These are phyloP conservation scores for Bucco capensis DNA, from an alignment of 2,113 vertebrate species.

Conservation along the genomic window DNA sequence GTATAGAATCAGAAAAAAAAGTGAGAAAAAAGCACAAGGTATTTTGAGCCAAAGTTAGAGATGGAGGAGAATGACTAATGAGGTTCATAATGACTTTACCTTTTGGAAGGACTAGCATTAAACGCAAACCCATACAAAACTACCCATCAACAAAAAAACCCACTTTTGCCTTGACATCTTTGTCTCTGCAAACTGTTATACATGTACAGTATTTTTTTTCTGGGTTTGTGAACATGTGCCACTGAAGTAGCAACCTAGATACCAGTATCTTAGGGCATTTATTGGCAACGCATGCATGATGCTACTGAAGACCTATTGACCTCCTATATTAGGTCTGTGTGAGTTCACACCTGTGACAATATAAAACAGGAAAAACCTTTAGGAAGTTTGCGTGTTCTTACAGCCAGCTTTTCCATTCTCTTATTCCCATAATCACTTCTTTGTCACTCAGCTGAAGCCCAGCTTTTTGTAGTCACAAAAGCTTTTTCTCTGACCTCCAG, in stretches of 20 bases:
- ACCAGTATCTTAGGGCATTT: background rate
- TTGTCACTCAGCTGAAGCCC: background rate
- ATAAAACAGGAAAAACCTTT: background rate
- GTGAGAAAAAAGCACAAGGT: background rate
- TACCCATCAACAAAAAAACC: background rate
- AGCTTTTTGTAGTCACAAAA: background rate
- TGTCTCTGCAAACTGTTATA: background rate
- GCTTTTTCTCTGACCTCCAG: background rate
- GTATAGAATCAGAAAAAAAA: background rate
- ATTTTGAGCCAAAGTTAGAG: background rate
- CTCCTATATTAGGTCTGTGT: background rate
- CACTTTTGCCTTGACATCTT: background rate
- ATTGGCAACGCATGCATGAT: background rate
- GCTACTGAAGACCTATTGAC: background rate
- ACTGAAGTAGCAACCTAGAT: background rate
- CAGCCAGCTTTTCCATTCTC: background rate
- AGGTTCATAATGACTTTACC: background rate
- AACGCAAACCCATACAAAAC: background rate
- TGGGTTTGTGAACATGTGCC: background rate
- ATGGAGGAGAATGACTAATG: background rate
- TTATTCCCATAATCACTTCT: background rate
- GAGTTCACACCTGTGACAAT: background rate
- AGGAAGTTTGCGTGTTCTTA: background rate
- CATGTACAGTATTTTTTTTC: background rate
- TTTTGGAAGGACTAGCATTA: background rate